These are phyloP conservation scores for Simalia tracyae DNA, from an alignment of 2,797 vertebrate genomes.

Conservation along the genomic window DNA sequence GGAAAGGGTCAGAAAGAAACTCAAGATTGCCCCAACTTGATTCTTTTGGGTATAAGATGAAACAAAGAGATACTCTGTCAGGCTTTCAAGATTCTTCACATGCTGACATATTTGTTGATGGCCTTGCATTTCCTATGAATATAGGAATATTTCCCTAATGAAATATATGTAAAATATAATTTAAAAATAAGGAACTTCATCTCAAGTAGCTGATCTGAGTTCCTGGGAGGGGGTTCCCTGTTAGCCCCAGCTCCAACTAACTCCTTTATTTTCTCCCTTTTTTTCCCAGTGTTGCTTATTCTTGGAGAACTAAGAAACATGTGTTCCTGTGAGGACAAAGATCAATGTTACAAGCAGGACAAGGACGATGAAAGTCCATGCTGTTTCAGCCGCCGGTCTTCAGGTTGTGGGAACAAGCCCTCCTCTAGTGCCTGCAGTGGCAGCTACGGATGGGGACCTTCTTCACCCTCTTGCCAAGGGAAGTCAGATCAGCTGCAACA, in stretches of 20 bases:
- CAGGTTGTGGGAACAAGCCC: accelerated
- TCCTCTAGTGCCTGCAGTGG: accelerated
- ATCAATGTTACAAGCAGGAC: background rate
- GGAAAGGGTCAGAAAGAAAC: too few relatives aligned
- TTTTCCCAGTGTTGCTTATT: background rate
- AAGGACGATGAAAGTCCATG: background rate
- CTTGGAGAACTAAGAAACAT: background rate
- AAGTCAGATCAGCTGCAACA: accelerated
- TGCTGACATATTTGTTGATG: too few relatives aligned
- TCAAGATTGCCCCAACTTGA: too few relatives aligned
- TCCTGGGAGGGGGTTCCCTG: background rate
- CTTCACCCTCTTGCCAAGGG: background rate
- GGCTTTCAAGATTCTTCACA: too few relatives aligned
- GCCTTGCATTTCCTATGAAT: too few relatives aligned
- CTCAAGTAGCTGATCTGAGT: background rate
- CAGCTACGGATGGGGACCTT: background rate
- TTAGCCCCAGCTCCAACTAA: too few relatives aligned
- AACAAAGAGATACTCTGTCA: too few relatives aligned
- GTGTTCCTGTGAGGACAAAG: constrained; percentile 3
- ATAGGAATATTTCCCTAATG: too few relatives aligned
- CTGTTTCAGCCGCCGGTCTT: background rate
- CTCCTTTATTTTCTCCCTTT: too few relatives aligned
- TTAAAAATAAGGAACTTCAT: too few relatives aligned
- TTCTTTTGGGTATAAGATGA: too few relatives aligned
- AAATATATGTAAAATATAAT: too few relatives aligned